These are phyloP conservation scores for Chloropsis hardwickii DNA, from an alignment of 2,113 vertebrate species.

Conservation along the genomic window DNA sequence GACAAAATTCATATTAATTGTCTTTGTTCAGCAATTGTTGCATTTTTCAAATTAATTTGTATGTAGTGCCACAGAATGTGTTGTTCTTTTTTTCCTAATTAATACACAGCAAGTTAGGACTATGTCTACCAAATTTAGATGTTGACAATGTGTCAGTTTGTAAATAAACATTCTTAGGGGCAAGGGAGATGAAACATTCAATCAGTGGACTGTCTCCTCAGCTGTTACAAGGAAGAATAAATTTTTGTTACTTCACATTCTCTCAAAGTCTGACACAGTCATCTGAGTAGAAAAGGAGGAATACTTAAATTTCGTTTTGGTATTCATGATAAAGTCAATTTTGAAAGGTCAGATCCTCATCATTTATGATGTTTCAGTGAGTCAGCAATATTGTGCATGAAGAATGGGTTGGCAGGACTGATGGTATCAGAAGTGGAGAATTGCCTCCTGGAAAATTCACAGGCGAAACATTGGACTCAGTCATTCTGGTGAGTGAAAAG, in stretches of 20 bases:
- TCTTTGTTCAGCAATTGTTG: neutral
- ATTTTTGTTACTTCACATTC: neutral
- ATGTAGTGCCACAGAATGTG: neutral
- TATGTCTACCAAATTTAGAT: neutral
- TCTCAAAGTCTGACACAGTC: neutral
- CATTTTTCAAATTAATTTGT: neutral
- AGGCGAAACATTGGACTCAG: neutral
- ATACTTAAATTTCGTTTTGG: neutral
- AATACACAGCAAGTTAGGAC: neutral
- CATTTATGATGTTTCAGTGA: neutral
- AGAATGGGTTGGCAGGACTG: neutral
- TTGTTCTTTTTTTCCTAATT: neutral
- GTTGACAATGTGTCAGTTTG: neutral
- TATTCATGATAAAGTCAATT: neutral
- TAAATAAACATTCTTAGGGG: neutral
- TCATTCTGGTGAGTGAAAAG: neutral
- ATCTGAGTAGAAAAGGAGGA: neutral
- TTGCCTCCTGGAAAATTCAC: neutral
- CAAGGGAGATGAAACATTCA: neutral
- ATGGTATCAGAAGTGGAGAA: neutral
- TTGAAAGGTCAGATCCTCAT: neutral
- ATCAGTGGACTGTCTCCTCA: neutral
- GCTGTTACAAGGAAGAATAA: neutral
- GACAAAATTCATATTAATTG: neutral
- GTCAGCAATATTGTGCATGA: neutral